Conservation (phyloP, 2,797 vertebrate species). For the Natrix natrix region DNA sequence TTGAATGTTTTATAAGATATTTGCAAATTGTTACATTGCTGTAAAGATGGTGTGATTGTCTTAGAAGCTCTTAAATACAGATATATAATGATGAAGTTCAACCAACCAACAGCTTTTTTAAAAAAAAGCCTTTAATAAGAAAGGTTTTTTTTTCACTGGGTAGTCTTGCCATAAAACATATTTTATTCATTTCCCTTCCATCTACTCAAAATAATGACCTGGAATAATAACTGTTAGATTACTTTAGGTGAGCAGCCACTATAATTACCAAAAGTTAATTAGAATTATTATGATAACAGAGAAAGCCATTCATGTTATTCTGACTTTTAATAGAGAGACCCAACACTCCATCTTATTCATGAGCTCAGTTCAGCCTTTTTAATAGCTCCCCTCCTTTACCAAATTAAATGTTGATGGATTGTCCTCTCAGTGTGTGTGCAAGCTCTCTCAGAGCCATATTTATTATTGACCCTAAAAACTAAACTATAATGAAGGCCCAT, state of each 20-base stretch:
- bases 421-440: slow-evolving; percentile 40
- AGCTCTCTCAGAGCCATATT: slow-evolving; percentile 52
- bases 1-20: slow-evolving; percentile 11
- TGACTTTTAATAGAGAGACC: slow-evolving; percentile 64
- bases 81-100: slow-evolving; percentile 37
- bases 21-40: slow-evolving; percentile 48
- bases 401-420: slow-evolving; percentile 71
- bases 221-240: slow-evolving; percentile 38
- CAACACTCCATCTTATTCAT: slow-evolving; percentile 55
- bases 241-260: slow-evolving; percentile 58
- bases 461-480: slow-evolving; percentile 54
- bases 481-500: slow-evolving; percentile 49
- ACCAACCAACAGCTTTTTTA: slow-evolving; percentile 40
- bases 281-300: slow-evolving; percentile 72
- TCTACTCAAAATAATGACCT: slow-evolving; percentile 58
- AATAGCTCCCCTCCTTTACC: slow-evolving; percentile 56
- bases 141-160: slow-evolving; percentile 39
- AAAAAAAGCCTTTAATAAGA: slow-evolving; percentile 50
- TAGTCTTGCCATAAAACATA: slow-evolving; percentile 54
- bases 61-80: slow-evolving; percentile 43
- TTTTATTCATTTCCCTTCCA: slow-evolving; percentile 48
- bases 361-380: slow-evolving; percentile 56
- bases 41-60: slow-evolving; percentile 40
- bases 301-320: slow-evolving; percentile 46
- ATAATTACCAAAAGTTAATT: slow-evolving; percentile 73